Evolutionary conservation across 2,888 invertebrate species (phyloP).

Genomic region (Thera obeliscata): DNA sequence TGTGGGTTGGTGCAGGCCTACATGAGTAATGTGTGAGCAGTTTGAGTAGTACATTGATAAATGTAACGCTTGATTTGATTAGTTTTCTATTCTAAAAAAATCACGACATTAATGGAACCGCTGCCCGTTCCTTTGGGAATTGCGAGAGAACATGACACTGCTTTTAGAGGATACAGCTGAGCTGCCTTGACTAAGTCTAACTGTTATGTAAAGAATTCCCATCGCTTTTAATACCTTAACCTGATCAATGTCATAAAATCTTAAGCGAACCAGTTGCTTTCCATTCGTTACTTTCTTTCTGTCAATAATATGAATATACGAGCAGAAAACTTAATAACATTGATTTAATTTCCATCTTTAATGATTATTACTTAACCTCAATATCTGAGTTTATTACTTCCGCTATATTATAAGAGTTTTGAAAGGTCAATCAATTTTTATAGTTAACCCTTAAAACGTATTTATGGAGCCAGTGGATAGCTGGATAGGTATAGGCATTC

Average conservation of each 20-base stretch:
- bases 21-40: conserved; percentile 17
- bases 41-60: conserved; percentile 13
- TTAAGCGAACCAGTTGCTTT: conserved; percentile 8
- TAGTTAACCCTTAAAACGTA: conserved; percentile 11
- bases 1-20: conserved; percentile 22
- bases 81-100: conserved; percentile 13
- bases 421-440: conserved; percentile 11
- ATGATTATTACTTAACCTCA: conserved; percentile 5
- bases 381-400: conserved; percentile 19
- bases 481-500: conserved; percentile 7
- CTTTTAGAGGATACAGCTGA: background rate
- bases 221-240: background rate
- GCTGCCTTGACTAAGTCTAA: background rate
- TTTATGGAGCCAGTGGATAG: conserved; percentile 3
- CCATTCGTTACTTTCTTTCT: conserved; percentile 12
- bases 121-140: conserved; percentile 2
- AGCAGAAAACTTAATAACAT: conserved; percentile 1
- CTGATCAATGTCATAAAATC: background rate
- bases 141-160: background rate
- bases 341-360: conserved; percentile 11
- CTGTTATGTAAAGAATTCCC: background rate
- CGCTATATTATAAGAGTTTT: conserved; percentile 9
- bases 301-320: background rate
- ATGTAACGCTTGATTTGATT: conserved; percentile 21
- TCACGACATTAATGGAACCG: background rate